Evolutionary conservation across 2,113 vertebrate genomes (phyloP).

Genomic region (Ardeotis arabs): DNA sequence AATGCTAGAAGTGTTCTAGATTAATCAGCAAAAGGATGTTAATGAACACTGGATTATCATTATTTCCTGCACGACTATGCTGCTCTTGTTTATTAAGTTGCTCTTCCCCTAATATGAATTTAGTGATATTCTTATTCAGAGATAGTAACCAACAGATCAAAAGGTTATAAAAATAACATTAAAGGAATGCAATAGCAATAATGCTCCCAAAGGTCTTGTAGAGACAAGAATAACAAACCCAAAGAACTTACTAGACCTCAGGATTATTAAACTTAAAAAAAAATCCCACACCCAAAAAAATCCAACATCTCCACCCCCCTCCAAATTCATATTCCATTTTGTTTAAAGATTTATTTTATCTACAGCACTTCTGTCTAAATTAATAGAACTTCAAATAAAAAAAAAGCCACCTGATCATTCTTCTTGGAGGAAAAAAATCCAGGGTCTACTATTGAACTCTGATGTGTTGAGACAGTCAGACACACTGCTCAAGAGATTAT

Average conservation of each 20-base stretch:
- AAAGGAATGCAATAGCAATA: background rate
- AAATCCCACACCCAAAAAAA: background rate
- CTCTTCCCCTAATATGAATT: background rate
- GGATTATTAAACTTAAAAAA: background rate
- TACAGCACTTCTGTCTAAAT: background rate
- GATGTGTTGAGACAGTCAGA: background rate
- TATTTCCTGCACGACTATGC: background rate
- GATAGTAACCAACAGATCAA: background rate
- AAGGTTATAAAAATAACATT: background rate
- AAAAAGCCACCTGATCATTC: background rate
- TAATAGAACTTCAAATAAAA: background rate
- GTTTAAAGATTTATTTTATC: background rate
- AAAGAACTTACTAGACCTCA: background rate
- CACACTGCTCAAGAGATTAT: background rate
- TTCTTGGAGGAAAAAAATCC: background rate
- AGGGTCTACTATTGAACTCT: background rate
- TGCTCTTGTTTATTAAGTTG: background rate
- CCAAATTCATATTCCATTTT: background rate
- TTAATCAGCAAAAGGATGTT: background rate
- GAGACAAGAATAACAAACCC: background rate
- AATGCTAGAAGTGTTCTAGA: background rate
- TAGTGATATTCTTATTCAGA: background rate
- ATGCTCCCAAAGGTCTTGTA: background rate
- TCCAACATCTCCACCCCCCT: rapidly evolving
- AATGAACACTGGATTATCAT: background rate